These are phyloP conservation scores for Orchestes rusci DNA, from an alignment of 2,888 invertebrate genomes.

Conservation along the genomic window DNA sequence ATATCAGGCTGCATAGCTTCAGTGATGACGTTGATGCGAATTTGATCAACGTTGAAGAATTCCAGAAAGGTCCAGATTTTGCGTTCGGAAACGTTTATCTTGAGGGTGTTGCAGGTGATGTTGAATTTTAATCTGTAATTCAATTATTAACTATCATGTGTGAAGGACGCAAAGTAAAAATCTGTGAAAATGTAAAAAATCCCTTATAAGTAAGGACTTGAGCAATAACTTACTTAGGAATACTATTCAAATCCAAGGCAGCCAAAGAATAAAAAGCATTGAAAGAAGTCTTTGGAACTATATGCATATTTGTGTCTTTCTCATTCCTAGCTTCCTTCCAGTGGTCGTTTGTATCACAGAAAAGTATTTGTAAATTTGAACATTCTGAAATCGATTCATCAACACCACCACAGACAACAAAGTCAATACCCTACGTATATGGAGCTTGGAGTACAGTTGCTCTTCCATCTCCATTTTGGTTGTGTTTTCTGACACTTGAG, in stretches of 20 bases:
- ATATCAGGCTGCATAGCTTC: conserved; percentile 28
- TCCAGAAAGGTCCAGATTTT: conserved; percentile 59
- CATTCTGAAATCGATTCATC: conserved; percentile 49
- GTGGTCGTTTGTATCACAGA: conserved; percentile 57
- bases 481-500: conserved; percentile 62
- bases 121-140: conserved; percentile 64
- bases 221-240: conserved; percentile 37
- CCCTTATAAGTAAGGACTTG: background rate
- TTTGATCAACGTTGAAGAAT: conserved; percentile 44
- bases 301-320: conserved; percentile 66
- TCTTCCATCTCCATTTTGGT: conserved; percentile 80
- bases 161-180: too few species aligned
- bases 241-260: conserved; percentile 34
- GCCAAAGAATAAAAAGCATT: conserved; percentile 38
- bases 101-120: conserved; percentile 61
- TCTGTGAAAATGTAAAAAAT: too few species aligned
- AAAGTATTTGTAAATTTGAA: conserved; percentile 58
- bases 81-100: conserved; percentile 68
- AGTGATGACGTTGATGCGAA: conserved; percentile 29
- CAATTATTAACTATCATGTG: background rate
- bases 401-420: background rate
- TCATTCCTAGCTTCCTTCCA: conserved; percentile 67
- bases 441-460: conserved; percentile 67
- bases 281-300: conserved; percentile 57
- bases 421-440: conserved; percentile 15